A percentile compares a stretch with the other conserved stretches of the same genome.
Conservation (phyloP, 35 echinoderm and acorn worm genomes). For the Ophiothrix spiculata region DNA sequence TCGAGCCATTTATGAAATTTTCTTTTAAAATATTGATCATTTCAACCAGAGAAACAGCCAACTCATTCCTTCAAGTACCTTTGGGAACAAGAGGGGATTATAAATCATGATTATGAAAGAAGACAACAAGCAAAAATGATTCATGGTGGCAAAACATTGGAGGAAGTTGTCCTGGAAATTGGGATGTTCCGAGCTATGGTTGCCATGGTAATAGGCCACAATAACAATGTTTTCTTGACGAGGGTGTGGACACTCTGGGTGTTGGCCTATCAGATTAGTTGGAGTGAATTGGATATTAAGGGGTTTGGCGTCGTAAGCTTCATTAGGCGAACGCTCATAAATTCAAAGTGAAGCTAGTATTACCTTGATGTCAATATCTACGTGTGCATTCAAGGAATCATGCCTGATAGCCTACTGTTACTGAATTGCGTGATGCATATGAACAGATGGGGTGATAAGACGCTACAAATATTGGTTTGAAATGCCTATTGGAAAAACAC, state of each 20-base stretch:
- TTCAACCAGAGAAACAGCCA: background rate
- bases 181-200: slow-evolving; percentile 5
- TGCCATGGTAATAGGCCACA: background rate
- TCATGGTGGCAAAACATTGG: slow-evolving; percentile 5
- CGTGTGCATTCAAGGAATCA: no score
- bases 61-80: slow-evolving; percentile 3
- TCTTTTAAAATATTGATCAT: no score
- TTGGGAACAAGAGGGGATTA: slow-evolving; percentile 1
- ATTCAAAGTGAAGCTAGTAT: no score
- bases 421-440: no score
- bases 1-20: no score
- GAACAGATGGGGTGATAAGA: no score
- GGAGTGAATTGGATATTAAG: background rate
- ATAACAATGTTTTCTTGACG: background rate
- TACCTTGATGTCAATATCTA: no score
- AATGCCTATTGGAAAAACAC: no score
- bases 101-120: background rate
- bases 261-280: background rate
- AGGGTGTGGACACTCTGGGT: slow-evolving; percentile 1
- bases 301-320: background rate
- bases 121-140: background rate
- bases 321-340: no score
- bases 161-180: slow-evolving; percentile 3
- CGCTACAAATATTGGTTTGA: no score
- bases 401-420: no score